These are phyloP conservation scores for Scotopteryx bipunctaria DNA, from an alignment of 2,888 invertebrate genomes.

Conservation along the genomic window DNA sequence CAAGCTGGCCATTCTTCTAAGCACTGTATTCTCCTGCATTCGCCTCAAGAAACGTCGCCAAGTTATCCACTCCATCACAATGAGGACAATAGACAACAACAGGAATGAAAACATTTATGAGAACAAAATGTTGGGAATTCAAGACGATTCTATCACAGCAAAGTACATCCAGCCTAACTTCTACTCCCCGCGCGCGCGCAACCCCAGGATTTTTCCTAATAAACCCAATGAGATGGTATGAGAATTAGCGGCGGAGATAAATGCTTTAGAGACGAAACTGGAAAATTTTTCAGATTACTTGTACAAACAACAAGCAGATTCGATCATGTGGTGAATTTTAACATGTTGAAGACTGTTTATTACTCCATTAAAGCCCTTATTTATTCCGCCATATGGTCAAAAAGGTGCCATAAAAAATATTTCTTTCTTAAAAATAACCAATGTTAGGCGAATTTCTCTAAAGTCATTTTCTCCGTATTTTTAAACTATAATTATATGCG, in stretches of 20 bases:
- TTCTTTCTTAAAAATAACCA: not conserved
- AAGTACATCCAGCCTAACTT: constrained; percentile 78
- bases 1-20: constrained; percentile 88
- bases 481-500: constrained; percentile 21
- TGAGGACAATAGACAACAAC: constrained; percentile 66
- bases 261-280: constrained; percentile 78
- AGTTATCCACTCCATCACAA: constrained; percentile 67
- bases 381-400: constrained; percentile 6
- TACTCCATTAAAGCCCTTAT: not conserved
- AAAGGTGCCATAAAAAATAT: constrained; percentile 34
- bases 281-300: constrained; percentile 79
- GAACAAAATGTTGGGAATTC: constrained; percentile 51
- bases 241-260: constrained; percentile 82
- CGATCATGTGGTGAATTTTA: constrained; percentile 84
- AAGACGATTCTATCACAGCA: constrained; percentile 71
- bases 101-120: constrained; percentile 72
- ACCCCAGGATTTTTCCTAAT: constrained; percentile 72
- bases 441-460: constrained; percentile 45
- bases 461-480: constrained; percentile 63
- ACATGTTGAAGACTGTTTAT: too few species aligned
- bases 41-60: constrained; percentile 81
- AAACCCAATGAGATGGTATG: constrained; percentile 81
- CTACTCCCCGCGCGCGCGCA: constrained; percentile 75
- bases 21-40: constrained; percentile 88
- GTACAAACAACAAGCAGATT: constrained; percentile 82